Evolutionary conservation across 2,797 vertebrate species (phyloP).

Genomic region (Cryptoprocta ferox): DNA sequence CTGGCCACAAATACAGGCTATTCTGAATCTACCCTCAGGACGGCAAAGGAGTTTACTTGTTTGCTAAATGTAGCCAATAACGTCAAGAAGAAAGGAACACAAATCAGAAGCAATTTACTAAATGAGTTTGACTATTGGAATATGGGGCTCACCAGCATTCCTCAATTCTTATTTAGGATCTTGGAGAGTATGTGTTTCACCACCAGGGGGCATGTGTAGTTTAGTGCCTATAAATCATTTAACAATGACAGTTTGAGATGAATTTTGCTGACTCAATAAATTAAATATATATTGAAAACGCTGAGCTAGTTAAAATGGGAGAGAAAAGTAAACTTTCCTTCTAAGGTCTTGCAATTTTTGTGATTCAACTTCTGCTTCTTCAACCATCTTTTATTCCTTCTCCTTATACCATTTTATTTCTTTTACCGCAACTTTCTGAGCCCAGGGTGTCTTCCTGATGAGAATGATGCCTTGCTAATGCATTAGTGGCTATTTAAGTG

Average conservation of each 20-base stretch:
- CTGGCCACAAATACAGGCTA: background rate
- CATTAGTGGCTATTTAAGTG: background rate
- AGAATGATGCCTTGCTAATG: background rate
- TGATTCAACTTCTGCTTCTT: background rate
- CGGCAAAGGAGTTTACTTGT: background rate
- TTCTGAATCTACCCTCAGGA: background rate
- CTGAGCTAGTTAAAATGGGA: slow-evolving; percentile 9
- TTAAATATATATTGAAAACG: slow-evolving; percentile 7
- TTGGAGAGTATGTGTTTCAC: background rate
- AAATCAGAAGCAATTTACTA: background rate
- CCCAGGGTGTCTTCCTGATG: background rate
- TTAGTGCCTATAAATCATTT: background rate
- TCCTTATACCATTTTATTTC: background rate
- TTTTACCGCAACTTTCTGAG: background rate
- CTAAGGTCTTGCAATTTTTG: background rate
- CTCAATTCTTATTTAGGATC: background rate
- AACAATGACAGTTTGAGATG: background rate
- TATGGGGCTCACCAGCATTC: background rate
- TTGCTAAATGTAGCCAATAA: background rate
- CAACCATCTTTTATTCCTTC: background rate
- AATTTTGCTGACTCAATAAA: slow-evolving; percentile 54
- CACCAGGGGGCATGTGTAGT: slow-evolving; percentile 62
- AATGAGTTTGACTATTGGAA: background rate
- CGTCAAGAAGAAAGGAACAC: background rate
- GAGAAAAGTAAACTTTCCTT: background rate